These are phyloP conservation scores for Diglossa brunneiventris DNA, from an alignment of 2,113 vertebrate species.

Conservation along the genomic window DNA sequence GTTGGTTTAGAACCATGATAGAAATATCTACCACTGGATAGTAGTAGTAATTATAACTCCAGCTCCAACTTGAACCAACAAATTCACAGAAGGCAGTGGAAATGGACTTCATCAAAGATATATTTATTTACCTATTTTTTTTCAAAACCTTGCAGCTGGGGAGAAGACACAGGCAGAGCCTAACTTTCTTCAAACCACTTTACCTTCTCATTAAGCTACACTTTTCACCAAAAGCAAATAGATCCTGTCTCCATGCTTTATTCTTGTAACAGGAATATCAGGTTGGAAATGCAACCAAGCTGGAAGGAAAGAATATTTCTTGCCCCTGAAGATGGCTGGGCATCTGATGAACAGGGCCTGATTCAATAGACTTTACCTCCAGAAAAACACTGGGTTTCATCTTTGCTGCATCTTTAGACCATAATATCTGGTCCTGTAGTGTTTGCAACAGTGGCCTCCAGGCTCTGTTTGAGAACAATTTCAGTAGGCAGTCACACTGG, in stretches of 20 bases:
- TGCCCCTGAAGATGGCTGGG: not conserved
- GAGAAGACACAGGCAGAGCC: not conserved
- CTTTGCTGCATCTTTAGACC: not conserved
- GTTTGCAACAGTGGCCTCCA: not conserved
- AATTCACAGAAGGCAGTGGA: not conserved
- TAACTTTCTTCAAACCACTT: not conserved
- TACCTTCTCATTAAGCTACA: not conserved
- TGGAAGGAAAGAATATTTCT: not conserved
- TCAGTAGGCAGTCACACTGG: not conserved
- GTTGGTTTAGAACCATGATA: not conserved
- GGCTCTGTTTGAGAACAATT: not conserved
- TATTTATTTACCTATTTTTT: not conserved
- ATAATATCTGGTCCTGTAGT: not conserved
- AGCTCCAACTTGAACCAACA: not conserved
- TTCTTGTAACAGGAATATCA: not conserved
- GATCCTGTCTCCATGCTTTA: not conserved
- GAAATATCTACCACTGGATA: not conserved
- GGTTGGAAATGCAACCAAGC: not conserved
- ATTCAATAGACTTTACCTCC: not conserved
- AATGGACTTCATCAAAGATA: not conserved
- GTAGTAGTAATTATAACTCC: not conserved
- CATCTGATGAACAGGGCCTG: not conserved
- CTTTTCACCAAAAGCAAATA: not conserved
- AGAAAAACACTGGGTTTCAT: not conserved
- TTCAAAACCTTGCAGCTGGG: not conserved